phyloP scores from a whole-genome alignment of 2,888 invertebrate genomes.

The Synanthedon myopaeformis region DNA sequence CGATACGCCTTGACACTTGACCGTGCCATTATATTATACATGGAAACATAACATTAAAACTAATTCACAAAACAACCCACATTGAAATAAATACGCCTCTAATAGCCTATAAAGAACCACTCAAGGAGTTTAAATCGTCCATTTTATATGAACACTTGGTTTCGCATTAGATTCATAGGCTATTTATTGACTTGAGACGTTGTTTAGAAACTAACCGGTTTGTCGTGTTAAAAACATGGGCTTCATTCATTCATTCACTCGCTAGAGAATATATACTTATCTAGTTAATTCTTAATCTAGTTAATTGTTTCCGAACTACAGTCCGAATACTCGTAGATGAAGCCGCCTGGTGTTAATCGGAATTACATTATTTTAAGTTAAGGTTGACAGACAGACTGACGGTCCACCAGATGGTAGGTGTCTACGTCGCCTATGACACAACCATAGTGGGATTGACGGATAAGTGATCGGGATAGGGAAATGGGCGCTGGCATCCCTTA shows the following conservation, averaged over 20 bases:
- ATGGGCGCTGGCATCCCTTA: too few species aligned
- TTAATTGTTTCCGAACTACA: too few species aligned
- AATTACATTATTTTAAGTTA: too few species aligned
- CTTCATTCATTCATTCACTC: slow-evolving; percentile 31
- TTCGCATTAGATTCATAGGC: slow-evolving; percentile 32
- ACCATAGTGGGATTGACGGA: too few species aligned
- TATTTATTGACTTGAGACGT: slow-evolving; percentile 19
- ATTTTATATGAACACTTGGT: slow-evolving; percentile 22
- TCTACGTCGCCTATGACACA: too few species aligned
- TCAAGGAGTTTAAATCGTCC: slow-evolving; percentile 20
- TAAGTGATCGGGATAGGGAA: too few species aligned
- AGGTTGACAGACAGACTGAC: too few species aligned
- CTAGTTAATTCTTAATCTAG: too few species aligned
- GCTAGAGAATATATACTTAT: slow-evolving; percentile 5
- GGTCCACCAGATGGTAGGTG: too few species aligned
- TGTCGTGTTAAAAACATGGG: slow-evolving; percentile 8
- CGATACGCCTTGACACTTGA: slow-evolving; percentile 22
- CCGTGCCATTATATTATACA: slow-evolving; percentile 16
- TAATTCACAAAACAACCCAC: slow-evolving; percentile 27
- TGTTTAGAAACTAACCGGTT: slow-evolving; percentile 20
- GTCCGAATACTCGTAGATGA: too few species aligned
- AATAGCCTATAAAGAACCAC: slow-evolving; percentile 31
- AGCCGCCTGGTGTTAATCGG: too few species aligned
- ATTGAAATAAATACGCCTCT: slow-evolving; percentile 42
- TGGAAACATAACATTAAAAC: slow-evolving; percentile 25